Percentiles rank a stretch among this genome's conserved stretches.
phyloP scores from a whole-genome alignment of 2,113 vertebrate genomes.

The Pipa parva region DNA sequence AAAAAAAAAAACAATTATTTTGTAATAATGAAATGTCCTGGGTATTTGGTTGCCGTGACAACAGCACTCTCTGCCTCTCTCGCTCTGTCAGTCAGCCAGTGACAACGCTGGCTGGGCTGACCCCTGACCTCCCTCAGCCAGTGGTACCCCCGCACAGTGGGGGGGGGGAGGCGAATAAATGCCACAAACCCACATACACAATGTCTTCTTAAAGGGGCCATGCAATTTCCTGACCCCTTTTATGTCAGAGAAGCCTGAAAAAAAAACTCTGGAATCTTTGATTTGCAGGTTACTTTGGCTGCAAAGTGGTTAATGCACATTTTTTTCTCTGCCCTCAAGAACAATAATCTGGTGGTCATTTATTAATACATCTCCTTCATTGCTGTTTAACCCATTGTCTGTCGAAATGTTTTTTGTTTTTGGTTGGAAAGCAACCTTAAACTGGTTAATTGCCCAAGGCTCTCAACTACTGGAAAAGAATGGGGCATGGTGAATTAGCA shows the following conservation, averaged over 20 bases:
- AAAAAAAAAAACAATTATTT: slow-evolving; percentile 44
- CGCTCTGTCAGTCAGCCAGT: slow-evolving; percentile 42
- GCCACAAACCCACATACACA: slow-evolving; percentile 39
- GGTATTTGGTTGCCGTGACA: slow-evolving; percentile 42
- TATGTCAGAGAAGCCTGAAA: neutral
- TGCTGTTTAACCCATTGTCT: slow-evolving; percentile 12
- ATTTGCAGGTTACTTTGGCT: neutral
- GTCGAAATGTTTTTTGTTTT: neutral
- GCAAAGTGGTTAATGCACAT: neutral
- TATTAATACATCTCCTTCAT: too few species aligned
- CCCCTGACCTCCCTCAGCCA: slow-evolving; percentile 42
- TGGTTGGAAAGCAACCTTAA: neutral
- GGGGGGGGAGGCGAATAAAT: slow-evolving; percentile 35
- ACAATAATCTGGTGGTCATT: neutral
- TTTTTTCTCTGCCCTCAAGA: neutral
- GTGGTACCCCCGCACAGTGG: slow-evolving; percentile 23
- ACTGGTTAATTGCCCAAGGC: slow-evolving; percentile 20
- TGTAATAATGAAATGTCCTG: slow-evolving; percentile 44
- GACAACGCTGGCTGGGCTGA: slow-evolving; percentile 38
- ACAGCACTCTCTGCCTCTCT: slow-evolving; percentile 40
- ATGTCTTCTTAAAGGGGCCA: slow-evolving; percentile 37
- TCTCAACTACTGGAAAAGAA: neutral
- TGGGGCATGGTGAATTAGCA: slow-evolving; percentile 22
- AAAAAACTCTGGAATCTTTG: neutral
- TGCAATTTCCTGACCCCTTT: slow-evolving; percentile 5